Percentiles rank a stretch among this genome's conserved stretches.
Conservation (phyloP, 2,888 invertebrate species). For the Archips crataeganus region DNA sequence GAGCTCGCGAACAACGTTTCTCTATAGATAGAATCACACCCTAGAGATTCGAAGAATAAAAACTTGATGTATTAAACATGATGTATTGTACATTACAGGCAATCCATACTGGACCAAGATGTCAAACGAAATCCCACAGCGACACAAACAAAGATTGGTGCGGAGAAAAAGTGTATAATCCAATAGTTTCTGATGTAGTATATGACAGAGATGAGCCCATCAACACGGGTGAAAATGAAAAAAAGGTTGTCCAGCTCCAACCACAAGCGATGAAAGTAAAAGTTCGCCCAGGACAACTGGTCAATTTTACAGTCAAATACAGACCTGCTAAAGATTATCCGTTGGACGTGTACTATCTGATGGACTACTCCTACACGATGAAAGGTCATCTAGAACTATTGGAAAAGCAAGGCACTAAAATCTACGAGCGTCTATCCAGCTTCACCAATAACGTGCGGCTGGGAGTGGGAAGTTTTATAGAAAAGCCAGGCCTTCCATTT, state of each 20-base stretch:
- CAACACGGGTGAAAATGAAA: conserved; percentile 50
- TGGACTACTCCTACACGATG: conserved; percentile 91
- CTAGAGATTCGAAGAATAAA: too few species aligned
- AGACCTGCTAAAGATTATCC: conserved; percentile 89
- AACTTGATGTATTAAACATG: not conserved
- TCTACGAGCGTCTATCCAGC: conserved; percentile 77
- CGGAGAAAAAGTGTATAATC: conserved; percentile 45
- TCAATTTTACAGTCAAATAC: conserved; percentile 70
- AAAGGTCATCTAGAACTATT: conserved; percentile 82
- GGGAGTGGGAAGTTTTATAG: conserved; percentile 87
- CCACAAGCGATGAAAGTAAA: conserved; percentile 67
- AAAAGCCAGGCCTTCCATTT: conserved; percentile 87
- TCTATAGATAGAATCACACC: not conserved
- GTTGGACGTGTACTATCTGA: conserved; percentile 90
- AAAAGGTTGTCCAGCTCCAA: conserved; percentile 64
- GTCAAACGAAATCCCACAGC: conserved; percentile 43
- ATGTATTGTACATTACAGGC: conserved; percentile 44
- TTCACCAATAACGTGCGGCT: conserved; percentile 86
- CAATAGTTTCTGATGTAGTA: conserved; percentile 35
- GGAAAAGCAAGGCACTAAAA: conserved; percentile 70
- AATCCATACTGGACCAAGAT: conserved; percentile 47
- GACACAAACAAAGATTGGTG: conserved; percentile 47
- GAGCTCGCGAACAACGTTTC: too few species aligned
- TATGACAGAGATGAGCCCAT: conserved; percentile 55
- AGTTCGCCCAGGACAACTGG: conserved; percentile 59